Evolutionary conservation across 92 coral and sea anemone genomes (phyloP).

Genomic region (Zoanthus gigantus): DNA sequence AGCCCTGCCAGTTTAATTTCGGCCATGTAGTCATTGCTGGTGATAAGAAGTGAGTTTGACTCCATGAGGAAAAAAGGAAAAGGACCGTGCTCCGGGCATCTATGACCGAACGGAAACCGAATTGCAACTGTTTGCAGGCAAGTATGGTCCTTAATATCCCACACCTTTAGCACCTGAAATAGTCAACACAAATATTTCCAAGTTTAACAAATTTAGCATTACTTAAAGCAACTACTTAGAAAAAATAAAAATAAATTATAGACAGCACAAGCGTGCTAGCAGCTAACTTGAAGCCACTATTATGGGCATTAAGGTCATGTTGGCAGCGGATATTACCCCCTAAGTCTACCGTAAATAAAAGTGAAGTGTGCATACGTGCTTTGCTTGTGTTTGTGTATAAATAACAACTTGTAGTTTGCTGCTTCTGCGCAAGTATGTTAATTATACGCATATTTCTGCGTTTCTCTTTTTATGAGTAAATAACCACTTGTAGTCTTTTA

Average conservation of each 20-base stretch:
- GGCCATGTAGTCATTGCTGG: conserved; percentile 87
- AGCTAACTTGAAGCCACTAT: too few species aligned
- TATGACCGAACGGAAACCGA: conserved; percentile 91
- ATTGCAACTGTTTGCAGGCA: conserved; percentile 87
- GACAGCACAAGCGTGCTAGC: too few species aligned
- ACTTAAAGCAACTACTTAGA: too few species aligned
- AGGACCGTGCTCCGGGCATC: conserved; percentile 94
- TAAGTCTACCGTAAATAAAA: too few species aligned
- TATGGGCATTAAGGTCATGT: too few species aligned
- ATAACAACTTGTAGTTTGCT: background rate
- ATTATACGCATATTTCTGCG: background rate
- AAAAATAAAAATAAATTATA: too few species aligned
- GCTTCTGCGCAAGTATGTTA: background rate
- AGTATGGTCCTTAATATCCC: conserved; percentile 92
- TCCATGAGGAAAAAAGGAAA: conserved; percentile 84
- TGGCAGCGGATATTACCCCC: too few species aligned
- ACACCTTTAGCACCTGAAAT: conserved; percentile 83
- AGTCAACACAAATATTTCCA: background rate
- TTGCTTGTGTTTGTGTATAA: background rate
- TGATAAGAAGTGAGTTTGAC: conserved; percentile 84
- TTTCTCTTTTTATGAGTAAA: background rate
- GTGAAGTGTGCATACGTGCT: background rate
- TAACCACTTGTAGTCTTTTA: too few species aligned
- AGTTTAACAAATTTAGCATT: background rate
- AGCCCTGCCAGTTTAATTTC: conserved; percentile 84